phyloP scores from a whole-genome alignment of 2,888 invertebrate species.

The Uropetala carovei region DNA sequence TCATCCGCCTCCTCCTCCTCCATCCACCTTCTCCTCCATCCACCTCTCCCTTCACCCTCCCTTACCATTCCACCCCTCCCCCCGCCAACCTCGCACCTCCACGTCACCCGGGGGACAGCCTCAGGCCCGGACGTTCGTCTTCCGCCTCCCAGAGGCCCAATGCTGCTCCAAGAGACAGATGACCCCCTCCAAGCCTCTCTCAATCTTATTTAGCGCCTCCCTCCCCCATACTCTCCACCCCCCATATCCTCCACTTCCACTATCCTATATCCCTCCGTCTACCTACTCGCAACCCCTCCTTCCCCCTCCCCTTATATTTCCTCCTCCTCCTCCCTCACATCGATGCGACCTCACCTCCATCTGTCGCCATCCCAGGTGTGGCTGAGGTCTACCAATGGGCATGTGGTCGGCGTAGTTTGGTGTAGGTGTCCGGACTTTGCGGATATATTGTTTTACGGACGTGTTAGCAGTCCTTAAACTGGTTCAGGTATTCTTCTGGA shows the following conservation, averaged over 20 bases:
- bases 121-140: not conserved
- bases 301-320: not conserved
- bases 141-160: not conserved
- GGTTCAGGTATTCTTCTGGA: too few relatives aligned
- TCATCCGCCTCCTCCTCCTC: too few relatives aligned
- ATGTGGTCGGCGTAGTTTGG: not conserved
- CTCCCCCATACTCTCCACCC: not conserved
- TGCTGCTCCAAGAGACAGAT: conserved; percentile 37
- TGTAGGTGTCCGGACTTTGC: not conserved
- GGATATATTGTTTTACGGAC: conserved; percentile 7
- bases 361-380: not conserved
- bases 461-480: not conserved
- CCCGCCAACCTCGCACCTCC: not conserved
- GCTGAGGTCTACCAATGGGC: not conserved
- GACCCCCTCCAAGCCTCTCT: conserved; percentile 42
- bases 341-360: not conserved
- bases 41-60: too few relatives aligned
- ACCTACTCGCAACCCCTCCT: not conserved
- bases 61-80: not conserved
- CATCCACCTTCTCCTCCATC: not conserved
- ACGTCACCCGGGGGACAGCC: conserved; percentile 41
- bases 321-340: not conserved
- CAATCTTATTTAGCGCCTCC: conserved; percentile 56
- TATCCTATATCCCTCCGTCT: too few relatives aligned
- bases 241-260: too few relatives aligned